Base-by-base conservation (phyloP, 2,888 invertebrate species). In the Acrocyrtus sp. region DNA sequence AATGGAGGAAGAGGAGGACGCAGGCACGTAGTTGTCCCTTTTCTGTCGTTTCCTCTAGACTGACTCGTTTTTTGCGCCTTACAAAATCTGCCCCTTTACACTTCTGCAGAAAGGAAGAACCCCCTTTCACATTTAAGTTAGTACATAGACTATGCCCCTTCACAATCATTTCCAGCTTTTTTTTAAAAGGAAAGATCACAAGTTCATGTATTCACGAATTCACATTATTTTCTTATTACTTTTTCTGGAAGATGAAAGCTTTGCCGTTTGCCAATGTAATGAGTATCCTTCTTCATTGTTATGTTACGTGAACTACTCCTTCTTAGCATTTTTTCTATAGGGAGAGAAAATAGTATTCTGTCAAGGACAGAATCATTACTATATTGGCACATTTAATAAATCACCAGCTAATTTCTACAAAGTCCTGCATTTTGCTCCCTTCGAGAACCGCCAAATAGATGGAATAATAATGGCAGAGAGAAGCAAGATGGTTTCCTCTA, bases 351-450 rank as follows among this genome's bases (percentile, higher is more conserved):
- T 34, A 34, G 34, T 24, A 43, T 48, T 57, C 41, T 57, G 56
- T 56, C 57, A 57, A 56, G 66, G 66, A n/a, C 56, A 57, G 57
- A 66, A 51, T 68, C 68, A 68, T 68, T 60, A 68, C 45, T 61
- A 61, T 54, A 69, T 69, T 53, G 57, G 70, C 56, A 70, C 57
- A 27, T 70, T 62, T 63, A 62, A 70, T 70, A 70, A 70, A 70
- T 70, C 70, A 70, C 57, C 39, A 29, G 63, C 57, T 63, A 70
- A 70, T 63, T 70, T 70, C 69, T 56, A 54, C 50, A 34, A 27
- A 63, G 29, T 17, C 39, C 27, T 19, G 34, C 62, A 22, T 26
- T 47, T 27, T 51, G 3, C 27, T 21, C 17, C 27, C n/a, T n/a
- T n/a, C n/a, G n/a, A n/a, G n/a, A n/a, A n/a, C n/a, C n/a, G n/a